A percentile compares a stretch with the other conserved stretches of the same genome.
These are phyloP conservation scores for Rhagonycha fulva DNA, from an alignment of 2,888 invertebrate genomes.

Conservation along the genomic window DNA sequence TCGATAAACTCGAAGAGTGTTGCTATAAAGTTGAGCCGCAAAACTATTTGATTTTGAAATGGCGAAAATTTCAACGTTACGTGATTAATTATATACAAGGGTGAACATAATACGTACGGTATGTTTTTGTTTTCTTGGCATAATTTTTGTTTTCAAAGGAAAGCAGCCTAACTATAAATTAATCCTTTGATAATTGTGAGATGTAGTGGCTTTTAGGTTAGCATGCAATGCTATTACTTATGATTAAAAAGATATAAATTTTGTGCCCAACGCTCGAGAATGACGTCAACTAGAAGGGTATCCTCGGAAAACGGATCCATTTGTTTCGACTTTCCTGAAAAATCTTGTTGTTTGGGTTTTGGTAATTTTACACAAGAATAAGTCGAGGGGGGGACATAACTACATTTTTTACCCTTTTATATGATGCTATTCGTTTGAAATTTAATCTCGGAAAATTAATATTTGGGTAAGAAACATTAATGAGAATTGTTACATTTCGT, in stretches of 20 bases:
- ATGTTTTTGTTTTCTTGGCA: too few relatives aligned
- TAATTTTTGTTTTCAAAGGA: background rate
- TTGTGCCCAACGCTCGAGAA: background rate
- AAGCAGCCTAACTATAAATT: background rate
- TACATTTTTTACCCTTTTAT: background rate
- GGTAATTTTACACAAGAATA: background rate
- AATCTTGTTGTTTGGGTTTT: background rate
- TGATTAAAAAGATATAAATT: background rate
- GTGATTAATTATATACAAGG: background rate
- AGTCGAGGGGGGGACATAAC: too few relatives aligned
- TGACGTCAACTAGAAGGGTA: background rate
- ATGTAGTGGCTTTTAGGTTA: background rate
- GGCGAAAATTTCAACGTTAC: background rate
- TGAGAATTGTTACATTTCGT: background rate
- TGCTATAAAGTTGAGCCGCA: background rate
- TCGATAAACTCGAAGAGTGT: background rate
- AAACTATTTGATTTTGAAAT: background rate
- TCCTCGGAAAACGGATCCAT: background rate
- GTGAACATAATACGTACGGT: background rate
- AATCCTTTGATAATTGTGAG: background rate
- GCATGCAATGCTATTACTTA: background rate
- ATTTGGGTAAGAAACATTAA: background rate
- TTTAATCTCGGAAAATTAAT: background rate
- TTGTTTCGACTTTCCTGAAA: background rate
- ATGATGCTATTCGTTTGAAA: background rate